A percentile compares a stretch with the other conserved stretches of the same genome.
Conservation (phyloP, 1,140 invertebrate species). For the Neoseiulus cucumeris region DNA sequence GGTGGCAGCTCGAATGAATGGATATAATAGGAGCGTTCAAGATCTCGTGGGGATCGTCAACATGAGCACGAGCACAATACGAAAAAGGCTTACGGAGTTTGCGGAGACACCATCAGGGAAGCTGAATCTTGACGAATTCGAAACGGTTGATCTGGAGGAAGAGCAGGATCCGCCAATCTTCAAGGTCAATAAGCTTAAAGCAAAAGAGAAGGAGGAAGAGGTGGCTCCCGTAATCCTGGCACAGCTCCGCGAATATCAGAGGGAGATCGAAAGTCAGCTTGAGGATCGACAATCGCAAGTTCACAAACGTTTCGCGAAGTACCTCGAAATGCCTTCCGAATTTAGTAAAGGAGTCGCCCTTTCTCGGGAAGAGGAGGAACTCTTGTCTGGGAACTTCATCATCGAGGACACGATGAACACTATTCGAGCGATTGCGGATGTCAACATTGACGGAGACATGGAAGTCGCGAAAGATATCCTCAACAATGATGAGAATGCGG, state of each 20-base stretch:
- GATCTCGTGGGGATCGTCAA: slow-evolving; percentile 90
- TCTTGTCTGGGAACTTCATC: slow-evolving; percentile 16
- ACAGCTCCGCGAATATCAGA: slow-evolving; percentile 3
- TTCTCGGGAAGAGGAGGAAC: not conserved
- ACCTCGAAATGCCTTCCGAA: not conserved
- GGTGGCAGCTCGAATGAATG: slow-evolving; percentile 75
- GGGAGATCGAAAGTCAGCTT: not conserved
- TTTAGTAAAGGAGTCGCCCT: not conserved
- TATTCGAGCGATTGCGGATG: slow-evolving; percentile 17
- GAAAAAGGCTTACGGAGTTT: slow-evolving; percentile 82
- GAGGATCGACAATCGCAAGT: not conserved
- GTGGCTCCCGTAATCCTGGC: slow-evolving; percentile 8
- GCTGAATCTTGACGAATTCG: slow-evolving; percentile 87
- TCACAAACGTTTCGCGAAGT: slow-evolving; percentile 1
- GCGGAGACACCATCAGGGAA: slow-evolving; percentile 74
- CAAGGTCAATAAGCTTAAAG: slow-evolving; percentile 33
- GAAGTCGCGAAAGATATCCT: not conserved
- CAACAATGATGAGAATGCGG: slow-evolving; percentile 10
- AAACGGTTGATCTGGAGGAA: slow-evolving; percentile 85
- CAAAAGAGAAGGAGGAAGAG: slow-evolving; percentile 14
- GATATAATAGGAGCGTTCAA: slow-evolving; percentile 61
- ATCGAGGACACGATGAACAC: slow-evolving; percentile 18
- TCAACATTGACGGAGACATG: not conserved
- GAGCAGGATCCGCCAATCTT: slow-evolving; percentile 90
- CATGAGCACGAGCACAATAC: slow-evolving; percentile 77